Base-by-base conservation (phyloP, 2,888 invertebrate species). In the Nomada ruficornis region DNA sequence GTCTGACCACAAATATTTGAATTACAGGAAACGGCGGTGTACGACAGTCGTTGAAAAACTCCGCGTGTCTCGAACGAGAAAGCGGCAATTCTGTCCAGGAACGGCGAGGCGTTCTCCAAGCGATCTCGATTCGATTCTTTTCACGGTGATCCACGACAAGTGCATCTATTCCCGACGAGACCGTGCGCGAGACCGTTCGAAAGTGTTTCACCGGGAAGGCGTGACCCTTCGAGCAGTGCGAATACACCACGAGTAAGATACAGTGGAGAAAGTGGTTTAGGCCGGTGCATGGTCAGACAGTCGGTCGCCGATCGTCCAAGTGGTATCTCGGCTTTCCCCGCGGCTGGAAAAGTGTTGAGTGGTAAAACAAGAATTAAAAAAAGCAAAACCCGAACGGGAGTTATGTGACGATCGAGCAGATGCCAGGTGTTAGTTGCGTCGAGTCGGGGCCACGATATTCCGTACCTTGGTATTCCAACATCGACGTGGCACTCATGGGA, bases 401-500 rank as follows among this genome's bases (percentile, higher is more conserved):
- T 79, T 71, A 83, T 82, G 80, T 82, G 83, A 86, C 80, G 42
- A 67, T 68, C 78, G 71, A 72, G 77, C 87, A 88, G 82, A 92
- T 92, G 92, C 90, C 90, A 83, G 87, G 89, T 78, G 89, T 88
- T 69, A 83, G 87, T 85, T 90, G 85, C 80, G 78, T 87, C 70
- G 89, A 89, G 70, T 68, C 86, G 82, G 88, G 89, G 83, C 78
- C 85, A 75, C 88, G 88, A 89, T 86, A 85, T 83, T 84, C 86
- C 82, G 87, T 85, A 80, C 86, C 85, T 72, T 91, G 91, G 88
- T 88, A 86, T 80, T 83, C 83, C 79, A 88, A 88, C 76, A 77
- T 89, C 82, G 91, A 91, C 78, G 87, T 91, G 87, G 91, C 91
- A 93, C 94, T 93, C 91, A 94, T 94, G 94, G 94, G 94, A 92